Percentiles rank a stretch among this genome's conserved stretches.
phyloP scores from a whole-genome alignment of 2,888 invertebrate species.

The Morpho deidamia region DNA sequence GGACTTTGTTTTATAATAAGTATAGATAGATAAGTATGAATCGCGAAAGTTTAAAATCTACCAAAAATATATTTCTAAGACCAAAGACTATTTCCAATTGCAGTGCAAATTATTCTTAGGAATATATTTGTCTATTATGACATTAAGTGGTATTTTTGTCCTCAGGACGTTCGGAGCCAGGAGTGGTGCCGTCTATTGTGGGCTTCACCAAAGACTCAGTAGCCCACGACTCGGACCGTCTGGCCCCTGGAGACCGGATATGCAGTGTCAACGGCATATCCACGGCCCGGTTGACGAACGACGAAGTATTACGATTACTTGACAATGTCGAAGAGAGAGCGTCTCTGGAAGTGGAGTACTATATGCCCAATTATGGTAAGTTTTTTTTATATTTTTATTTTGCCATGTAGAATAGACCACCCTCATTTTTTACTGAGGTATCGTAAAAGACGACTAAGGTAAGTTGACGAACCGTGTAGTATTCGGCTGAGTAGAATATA shows the following conservation, averaged over 20 bases:
- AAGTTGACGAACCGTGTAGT: too few species aligned
- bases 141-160: constrained; percentile 22
- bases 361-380: constrained; percentile 88
- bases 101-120: too few species aligned
- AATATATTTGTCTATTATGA: not conserved
- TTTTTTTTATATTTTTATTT: too few species aligned
- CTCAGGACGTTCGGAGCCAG: constrained; percentile 83
- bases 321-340: constrained; percentile 86
- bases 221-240: constrained; percentile 85
- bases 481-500: too few species aligned
- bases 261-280: constrained; percentile 90
- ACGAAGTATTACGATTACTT: constrained; percentile 85
- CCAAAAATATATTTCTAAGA: too few species aligned
- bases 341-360: constrained; percentile 90
- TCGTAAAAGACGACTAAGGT: too few species aligned
- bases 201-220: constrained; percentile 84
- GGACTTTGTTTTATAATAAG: too few species aligned
- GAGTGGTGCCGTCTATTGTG: constrained; percentile 81
- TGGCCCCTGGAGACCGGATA: constrained; percentile 88
- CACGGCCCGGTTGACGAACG: constrained; percentile 85
- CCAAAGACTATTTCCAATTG: too few species aligned
- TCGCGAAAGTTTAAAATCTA: too few species aligned
- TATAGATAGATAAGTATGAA: too few species aligned
- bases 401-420: too few species aligned
- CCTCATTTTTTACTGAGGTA: too few species aligned